Percentiles rank a stretch among this genome's conserved stretches.
phyloP scores from a whole-genome alignment of 2,113 vertebrate genomes.

The Oxygymnocypris stewartii region DNA sequence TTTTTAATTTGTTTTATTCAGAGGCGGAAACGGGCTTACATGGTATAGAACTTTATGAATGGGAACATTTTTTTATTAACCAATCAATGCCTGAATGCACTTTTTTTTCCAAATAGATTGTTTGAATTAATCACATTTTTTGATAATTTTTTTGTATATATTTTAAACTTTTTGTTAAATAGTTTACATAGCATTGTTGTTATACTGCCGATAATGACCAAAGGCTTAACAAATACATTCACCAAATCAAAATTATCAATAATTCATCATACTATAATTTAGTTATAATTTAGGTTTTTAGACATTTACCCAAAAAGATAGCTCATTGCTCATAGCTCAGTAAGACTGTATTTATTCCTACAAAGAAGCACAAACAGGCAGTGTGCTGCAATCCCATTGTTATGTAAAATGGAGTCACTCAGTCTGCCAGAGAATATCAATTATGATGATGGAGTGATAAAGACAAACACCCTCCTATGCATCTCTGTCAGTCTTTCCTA shows the following conservation, averaged over 20 bases:
- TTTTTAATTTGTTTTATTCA: too few relatives aligned
- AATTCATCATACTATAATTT: too few relatives aligned
- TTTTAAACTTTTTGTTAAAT: not conserved
- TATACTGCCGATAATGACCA: not conserved
- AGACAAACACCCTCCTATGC: slow-evolving; percentile 2
- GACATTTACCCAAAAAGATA: too few relatives aligned
- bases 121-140: too few relatives aligned
- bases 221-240: not conserved
- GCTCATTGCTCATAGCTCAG: too few relatives aligned
- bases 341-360: too few relatives aligned
- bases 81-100: too few relatives aligned
- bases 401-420: slow-evolving; percentile 63
- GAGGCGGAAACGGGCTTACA: too few relatives aligned
- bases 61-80: not conserved
- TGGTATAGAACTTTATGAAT: too few relatives aligned
- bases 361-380: slow-evolving; percentile 6
- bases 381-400: slow-evolving; percentile 33
- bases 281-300: too few relatives aligned
- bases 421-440: slow-evolving; percentile 60
- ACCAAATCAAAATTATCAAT: not conserved
- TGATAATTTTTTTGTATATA: too few relatives aligned
- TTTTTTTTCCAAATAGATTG: too few relatives aligned
- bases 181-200: not conserved
- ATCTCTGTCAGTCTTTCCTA: not conserved
- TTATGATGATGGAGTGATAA: slow-evolving; percentile 42